A percentile compares a stretch with the other conserved stretches of the same genome.
phyloP scores from a whole-genome alignment of 2,113 vertebrate genomes.

The Pluvianellus socialis region DNA sequence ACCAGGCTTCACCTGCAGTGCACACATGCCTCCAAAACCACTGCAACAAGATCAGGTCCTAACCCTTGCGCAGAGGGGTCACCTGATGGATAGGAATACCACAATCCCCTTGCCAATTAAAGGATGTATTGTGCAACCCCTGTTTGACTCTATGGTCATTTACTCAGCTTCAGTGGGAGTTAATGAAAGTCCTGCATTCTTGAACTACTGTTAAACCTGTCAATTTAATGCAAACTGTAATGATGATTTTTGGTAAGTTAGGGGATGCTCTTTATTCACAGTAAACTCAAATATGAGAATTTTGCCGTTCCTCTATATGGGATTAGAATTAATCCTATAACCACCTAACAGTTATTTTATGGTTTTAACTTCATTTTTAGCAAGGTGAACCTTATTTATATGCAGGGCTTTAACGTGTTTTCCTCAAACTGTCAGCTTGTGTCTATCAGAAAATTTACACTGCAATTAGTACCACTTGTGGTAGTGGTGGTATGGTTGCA shows the following conservation, averaged over 20 bases:
- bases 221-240: background rate
- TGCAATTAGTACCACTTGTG: background rate
- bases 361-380: background rate
- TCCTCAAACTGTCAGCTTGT: background rate
- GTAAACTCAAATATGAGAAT: background rate
- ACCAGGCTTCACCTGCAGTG: background rate
- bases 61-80: conserved; percentile 31
- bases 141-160: background rate
- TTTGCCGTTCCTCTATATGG: background rate
- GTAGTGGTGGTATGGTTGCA: background rate
- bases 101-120: conserved; percentile 38
- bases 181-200: background rate
- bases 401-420: background rate
- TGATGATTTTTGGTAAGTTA: background rate
- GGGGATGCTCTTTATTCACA: background rate
- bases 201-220: conserved; percentile 20
- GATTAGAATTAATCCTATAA: background rate
- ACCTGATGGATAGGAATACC: conserved; percentile 52
- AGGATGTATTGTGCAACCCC: background rate
- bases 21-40: background rate
- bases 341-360: background rate
- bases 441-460: background rate
- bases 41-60: conserved; percentile 19
- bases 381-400: background rate
- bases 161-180: conserved; percentile 22